Evolutionary conservation across 2,888 invertebrate genomes (phyloP), one percentile per base, ranked within the genome.

Genomic region (Vesta saturnalis): DNA sequence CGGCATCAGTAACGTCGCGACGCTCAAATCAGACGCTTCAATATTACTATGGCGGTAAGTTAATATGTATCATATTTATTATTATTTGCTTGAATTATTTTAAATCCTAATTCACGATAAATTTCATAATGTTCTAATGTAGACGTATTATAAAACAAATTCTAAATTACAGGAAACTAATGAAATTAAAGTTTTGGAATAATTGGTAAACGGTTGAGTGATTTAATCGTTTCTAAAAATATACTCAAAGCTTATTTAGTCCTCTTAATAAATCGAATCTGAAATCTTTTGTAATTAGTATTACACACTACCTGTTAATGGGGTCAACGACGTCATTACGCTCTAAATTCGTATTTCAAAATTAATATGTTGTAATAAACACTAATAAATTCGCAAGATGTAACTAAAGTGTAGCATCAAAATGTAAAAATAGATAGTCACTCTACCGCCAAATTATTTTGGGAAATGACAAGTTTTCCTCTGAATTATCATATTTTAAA

Each of bases 1-100:
- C 79, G 82, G 81, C 83, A 82, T 85, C 85, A 79, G 85, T 85
- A 84, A 81, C 86, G 84, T 84, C 86, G 84, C 84, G 85, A 85
- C 86, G 85, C 83, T 76, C 75, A 72, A 76, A 76, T 76, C 76
- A 73, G 75, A 77, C 76, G 75, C 69, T 75, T 74, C 64, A 61
- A 39, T 39, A 39, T 58, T 74, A 77, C 69, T 60, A 82, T 83
- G 83, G 79, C 83, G 71, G 83, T 83, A 80, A 83, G 83, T 82
- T 52, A n/a, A 47, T 8, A 43, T 49, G 21, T 8, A 43, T 43
- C 16, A 59, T 39, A 2, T n/a, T 39, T 39, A 39, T n/a, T 12
- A 39, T 39, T 39, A 30, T n/a, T n/a, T 39, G n/a, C n/a, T n/a
- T n/a, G 8, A 3, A 3, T 39, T 39, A 5, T 30, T 6, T 30